Conservation (phyloP, 2,797 vertebrate species). For the Pristis pectinata region DNA sequence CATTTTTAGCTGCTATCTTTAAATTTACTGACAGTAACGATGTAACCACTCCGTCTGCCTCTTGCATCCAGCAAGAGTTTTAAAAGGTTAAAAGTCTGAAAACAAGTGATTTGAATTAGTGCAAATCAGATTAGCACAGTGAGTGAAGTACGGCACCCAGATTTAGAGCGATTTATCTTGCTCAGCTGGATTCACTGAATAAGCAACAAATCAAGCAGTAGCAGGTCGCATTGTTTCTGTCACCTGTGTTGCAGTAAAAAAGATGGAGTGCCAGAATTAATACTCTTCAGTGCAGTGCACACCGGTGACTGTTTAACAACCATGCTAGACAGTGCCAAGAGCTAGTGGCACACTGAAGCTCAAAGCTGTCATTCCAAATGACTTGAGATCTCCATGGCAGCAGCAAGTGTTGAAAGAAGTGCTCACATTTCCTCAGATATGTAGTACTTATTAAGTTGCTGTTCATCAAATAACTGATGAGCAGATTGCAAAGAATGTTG, state of each 20-base stretch:
- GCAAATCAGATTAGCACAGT: slow-evolving; percentile 70
- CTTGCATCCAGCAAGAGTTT: neutral
- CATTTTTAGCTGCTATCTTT: neutral
- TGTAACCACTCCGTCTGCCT: neutral
- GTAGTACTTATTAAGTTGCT: neutral
- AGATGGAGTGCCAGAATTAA: slow-evolving; percentile 53
- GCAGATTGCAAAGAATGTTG: neutral
- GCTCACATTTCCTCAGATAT: slow-evolving; percentile 25
- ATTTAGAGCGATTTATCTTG: slow-evolving; percentile 69
- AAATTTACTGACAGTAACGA: neutral
- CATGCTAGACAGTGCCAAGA: slow-evolving; percentile 30
- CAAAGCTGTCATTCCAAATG: slow-evolving; percentile 28
- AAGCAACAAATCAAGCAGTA: slow-evolving; percentile 54
- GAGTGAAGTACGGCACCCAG: slow-evolving; percentile 64
- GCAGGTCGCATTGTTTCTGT: slow-evolving; percentile 58
- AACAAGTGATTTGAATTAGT: slow-evolving; percentile 64
- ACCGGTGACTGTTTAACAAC: slow-evolving; percentile 44
- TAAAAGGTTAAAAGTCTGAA: slow-evolving; percentile 17
- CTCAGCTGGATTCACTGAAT: slow-evolving; percentile 62
- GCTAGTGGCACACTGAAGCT: neutral
- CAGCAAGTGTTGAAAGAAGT: neutral
- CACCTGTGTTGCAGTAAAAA: slow-evolving; percentile 58
- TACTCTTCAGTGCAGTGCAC: slow-evolving; percentile 50
- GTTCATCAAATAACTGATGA: neutral
- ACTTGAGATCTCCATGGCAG: slow-evolving; percentile 23